Evolutionary conservation across 2,888 invertebrate genomes (phyloP), one percentile per base, ranked within the genome.

Genomic region (Malacosoma neustria): DNA sequence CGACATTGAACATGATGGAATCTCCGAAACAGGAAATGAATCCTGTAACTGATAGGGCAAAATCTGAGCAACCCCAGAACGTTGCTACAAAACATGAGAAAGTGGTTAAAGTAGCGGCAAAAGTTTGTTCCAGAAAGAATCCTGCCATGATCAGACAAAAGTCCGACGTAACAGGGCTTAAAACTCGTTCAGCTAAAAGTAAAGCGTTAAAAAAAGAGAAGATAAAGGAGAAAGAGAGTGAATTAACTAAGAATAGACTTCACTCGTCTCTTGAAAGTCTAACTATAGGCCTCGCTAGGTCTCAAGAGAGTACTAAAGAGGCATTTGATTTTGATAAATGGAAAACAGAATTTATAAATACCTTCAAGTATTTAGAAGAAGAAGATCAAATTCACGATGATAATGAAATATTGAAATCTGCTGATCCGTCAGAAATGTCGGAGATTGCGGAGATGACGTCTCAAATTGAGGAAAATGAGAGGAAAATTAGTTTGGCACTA

Each of bases 1-100:
- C 95, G 1, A 93, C 94, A 0, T 68, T 95, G 32, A 91, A 82
- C 39, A 84, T 84, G 75, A 61, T 87, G 0, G 82, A 84, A 54
- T 84, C 86, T 3, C 85, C 86, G 0, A 86, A 82, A 55, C 76
- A 81, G 12, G 85, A 84, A 44, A 50, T 48, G 0, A 77, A 72
- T 33, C 55, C 69, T 22, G 63, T 77, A 3, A 56, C 51, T 3
- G 72, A 79, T 46, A 65, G 72, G 29, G 82, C 77, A 0, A 74
- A 81, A 52, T 80, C 82, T 0, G 82, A 82, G 42, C 80, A 81
- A 42, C 79, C 79, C 1, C 65, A 72, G 38, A 48, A 36, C 22
- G 29, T 13, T 11, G 29, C 6, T 34, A 22, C 9, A 11, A 48
- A 49, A 37, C 34, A 45, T 7, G 60, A 57, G 9, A 63, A 61